Evolutionary conservation across 2,797 vertebrate species (phyloP).

Genomic region (Hoplostethus mediterraneus): DNA sequence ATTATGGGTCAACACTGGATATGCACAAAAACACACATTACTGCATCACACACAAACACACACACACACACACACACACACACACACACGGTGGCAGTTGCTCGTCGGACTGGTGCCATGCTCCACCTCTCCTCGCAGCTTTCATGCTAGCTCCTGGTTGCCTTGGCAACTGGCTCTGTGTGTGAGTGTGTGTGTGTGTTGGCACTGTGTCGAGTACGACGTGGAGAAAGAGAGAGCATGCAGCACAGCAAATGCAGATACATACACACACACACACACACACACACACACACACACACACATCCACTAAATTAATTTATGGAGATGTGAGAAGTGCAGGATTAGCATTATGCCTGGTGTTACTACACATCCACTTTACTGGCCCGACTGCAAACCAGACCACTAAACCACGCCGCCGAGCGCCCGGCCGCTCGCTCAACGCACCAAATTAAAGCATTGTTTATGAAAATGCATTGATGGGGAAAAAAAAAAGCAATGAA

Average conservation of each 20-base stretch:
- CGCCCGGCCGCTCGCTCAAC: background rate
- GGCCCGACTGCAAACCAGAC: constrained; percentile 56
- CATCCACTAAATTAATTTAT: constrained; percentile 63
- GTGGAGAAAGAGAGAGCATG: constrained; percentile 64
- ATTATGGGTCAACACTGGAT: constrained; percentile 66
- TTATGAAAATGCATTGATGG: background rate
- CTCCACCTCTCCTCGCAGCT: constrained; percentile 80
- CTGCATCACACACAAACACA: constrained; percentile 47
- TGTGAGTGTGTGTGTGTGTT: constrained; percentile 60
- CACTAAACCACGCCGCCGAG: constrained; percentile 40
- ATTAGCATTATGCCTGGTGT: constrained; percentile 67
- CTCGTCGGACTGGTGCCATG: constrained; percentile 80
- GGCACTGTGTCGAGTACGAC: constrained; percentile 73
- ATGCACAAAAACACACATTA: constrained; percentile 63
- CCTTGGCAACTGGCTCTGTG: constrained; percentile 82
- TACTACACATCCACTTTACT: constrained; percentile 63
- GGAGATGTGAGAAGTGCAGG: constrained; percentile 73
- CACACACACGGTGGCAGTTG: constrained; percentile 66
- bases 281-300: constrained; percentile 24
- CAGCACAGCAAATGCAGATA: constrained; percentile 60
- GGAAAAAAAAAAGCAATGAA: constrained; percentile 6
- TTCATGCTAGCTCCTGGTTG: constrained; percentile 83
- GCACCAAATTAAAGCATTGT: background rate
- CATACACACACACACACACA: constrained; percentile 42
- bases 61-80: constrained; percentile 36